These are phyloP conservation scores for Ceratosolen fusciceps DNA, from an alignment of 1,140 invertebrate species.

Conservation along the genomic window DNA sequence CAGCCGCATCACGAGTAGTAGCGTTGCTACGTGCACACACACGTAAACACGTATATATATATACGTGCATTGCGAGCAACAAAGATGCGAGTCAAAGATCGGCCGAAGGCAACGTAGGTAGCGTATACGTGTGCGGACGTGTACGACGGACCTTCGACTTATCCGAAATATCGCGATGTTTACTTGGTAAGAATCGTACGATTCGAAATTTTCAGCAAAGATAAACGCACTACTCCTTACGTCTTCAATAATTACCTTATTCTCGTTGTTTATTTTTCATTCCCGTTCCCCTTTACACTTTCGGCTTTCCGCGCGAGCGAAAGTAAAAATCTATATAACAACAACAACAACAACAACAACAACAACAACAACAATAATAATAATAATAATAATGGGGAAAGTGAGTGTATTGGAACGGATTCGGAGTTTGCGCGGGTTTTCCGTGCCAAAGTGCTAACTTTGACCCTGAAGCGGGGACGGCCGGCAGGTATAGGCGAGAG, in stretches of 20 bases:
- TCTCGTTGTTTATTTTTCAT: not conserved
- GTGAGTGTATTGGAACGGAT: not conserved
- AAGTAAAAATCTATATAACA: not conserved
- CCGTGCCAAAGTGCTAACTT: conserved; percentile 9
- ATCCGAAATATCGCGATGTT: conserved; percentile 4
- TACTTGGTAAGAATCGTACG: not conserved
- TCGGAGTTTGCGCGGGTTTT: conserved; percentile 10
- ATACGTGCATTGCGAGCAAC: too few species aligned
- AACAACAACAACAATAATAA: too few species aligned
- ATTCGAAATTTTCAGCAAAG: not conserved
- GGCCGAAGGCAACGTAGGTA: not conserved
- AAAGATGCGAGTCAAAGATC: not conserved
- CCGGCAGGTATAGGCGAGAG: conserved; percentile 7
- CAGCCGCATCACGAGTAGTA: not conserved
- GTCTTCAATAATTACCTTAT: not conserved
- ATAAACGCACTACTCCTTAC: not conserved
- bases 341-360: too few species aligned
- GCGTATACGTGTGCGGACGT: not conserved
- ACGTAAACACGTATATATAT: not conserved
- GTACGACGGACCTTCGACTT: not conserved
- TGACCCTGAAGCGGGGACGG: not conserved
- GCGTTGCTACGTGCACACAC: too few species aligned
- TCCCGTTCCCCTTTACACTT: not conserved
- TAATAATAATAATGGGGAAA: not conserved
- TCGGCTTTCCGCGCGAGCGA: not conserved